A percentile compares a stretch with the other conserved stretches of the same genome.
phyloP scores from a whole-genome alignment of 2,888 invertebrate genomes.

The Callinectes sapidus region DNA sequence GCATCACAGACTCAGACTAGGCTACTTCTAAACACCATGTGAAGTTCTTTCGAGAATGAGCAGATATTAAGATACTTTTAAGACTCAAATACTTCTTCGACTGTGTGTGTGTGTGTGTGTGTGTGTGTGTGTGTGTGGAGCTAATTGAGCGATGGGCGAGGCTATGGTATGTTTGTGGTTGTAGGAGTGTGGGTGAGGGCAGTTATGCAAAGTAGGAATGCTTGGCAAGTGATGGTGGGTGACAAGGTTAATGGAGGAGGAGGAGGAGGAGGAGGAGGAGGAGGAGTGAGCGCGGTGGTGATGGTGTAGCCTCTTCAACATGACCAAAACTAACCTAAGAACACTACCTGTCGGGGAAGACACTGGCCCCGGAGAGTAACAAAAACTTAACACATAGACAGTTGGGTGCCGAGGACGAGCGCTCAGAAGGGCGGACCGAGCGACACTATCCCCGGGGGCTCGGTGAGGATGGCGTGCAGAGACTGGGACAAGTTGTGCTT shows the following conservation, averaged over 20 bases:
- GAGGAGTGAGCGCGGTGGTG: not conserved
- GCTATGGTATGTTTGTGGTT: not conserved
- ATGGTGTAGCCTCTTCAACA: constrained; percentile 11
- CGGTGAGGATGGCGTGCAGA: constrained; percentile 55
- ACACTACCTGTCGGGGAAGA: constrained; percentile 1
- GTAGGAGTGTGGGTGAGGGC: not conserved
- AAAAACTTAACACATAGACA: constrained; percentile 30
- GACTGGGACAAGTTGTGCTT: constrained; percentile 60
- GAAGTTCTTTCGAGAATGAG: not conserved
- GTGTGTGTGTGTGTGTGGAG: not conserved
- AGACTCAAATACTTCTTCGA: not conserved
- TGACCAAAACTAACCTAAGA: constrained; percentile 10
- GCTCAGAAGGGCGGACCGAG: constrained; percentile 58
- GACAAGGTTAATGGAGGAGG: not conserved
- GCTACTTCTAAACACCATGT: not conserved
- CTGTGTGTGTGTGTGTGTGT: constrained; percentile 29
- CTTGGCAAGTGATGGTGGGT: not conserved
- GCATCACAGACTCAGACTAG: not conserved
- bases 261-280: not conserved
- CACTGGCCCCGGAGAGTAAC: not conserved
- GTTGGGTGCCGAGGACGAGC: constrained; percentile 19
- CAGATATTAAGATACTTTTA: not conserved
- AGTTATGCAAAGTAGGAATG: not conserved
- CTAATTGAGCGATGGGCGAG: not conserved
- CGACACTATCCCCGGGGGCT: constrained; percentile 55